Base-by-base conservation (phyloP, 2,797 vertebrate genomes). In the Uromys caudimaculatus region DNA sequence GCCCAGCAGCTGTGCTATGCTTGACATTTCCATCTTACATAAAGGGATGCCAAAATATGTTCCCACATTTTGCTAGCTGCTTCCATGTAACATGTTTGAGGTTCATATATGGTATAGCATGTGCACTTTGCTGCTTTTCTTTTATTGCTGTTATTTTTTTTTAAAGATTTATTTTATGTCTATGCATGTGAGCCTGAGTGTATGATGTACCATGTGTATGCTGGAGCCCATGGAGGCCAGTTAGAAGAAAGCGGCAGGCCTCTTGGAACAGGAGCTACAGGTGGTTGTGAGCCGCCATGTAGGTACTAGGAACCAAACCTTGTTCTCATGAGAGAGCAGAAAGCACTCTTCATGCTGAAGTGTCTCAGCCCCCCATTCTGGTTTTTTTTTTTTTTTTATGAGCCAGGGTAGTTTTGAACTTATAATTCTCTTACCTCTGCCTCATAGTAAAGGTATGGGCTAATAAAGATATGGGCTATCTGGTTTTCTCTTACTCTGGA, bases 401-500 rank as follows among this genome's bases (percentile, higher is more conserved):
- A 54, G 52, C n/a, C 52, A 56, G 24, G n/a, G 17, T 89, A 47
- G 29, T 29, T 41, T 89, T 76, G 73, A 62, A 64, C 58, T 64
- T 13, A 35, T 0, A 71, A 44, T 88, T n/a, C 58, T 78, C 21
- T n/a, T 64, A 32, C 44, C 58, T 77, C 38, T 60, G 27, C 12
- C 38, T 77, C 29, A 54, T 44, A 27, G 47, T 84, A 84, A 84
- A 84, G 58, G 8, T 54, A 41, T 82, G n/a, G n/a, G n/a, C 62
- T n/a, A 17, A 75, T 88, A 88, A 88, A 88, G 67, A 2, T 64
- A 27, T 86, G 44, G 47, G 24, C 64, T 54, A 32, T 29, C 41
- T 71, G 47, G 47, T 52, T 52, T 86, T 89, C 14, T 94, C 89
- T 94, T 96, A 77, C 89, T 35, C 62, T 93, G 86, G 89, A 94